Evolutionary conservation across 2,888 invertebrate genomes (phyloP), one percentile per base, ranked within the genome.

Genomic region (Ligdia adustata): DNA sequence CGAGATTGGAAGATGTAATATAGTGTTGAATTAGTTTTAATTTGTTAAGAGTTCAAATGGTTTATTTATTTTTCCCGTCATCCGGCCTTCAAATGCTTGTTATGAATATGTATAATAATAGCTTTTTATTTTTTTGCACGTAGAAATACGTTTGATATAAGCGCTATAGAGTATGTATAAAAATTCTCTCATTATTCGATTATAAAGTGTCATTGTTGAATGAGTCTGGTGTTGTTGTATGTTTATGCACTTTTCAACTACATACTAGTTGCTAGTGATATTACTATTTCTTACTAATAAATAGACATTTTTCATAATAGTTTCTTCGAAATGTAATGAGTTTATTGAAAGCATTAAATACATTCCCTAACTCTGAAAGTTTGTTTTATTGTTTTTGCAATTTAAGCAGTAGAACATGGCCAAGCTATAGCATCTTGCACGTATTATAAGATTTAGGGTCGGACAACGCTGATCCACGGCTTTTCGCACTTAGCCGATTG

Each of bases 21-120:
- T 73, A 72, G 62, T 60, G 66, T 70, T 69, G 62, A 60, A 61
- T 66, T 70, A 71, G 66, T 68, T 63, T 22, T 67, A 61, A 61
- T 66, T 66, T 69, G 61, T 69, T 72, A 60, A 51, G 57, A 60
- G 44, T 58, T 44, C 52, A 56, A 57, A 52, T 35, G 27, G 43
- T 62, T 65, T 66, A 69, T 72, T 72, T 74, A 72, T 67, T 67
- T 61, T 46, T 62, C 44, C 39, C 40, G 35, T 55, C 54, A 51
- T 22, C 33, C 22, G 31, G n/a, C n/a, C n/a, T n/a, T n/a, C n/a
- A n/a, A n/a, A n/a, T n/a, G n/a, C n/a, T 14, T 35, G 12, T 33
- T 11, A 11, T 16, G 12, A 12, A 4, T 12, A 34, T 11, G n/a
- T 7, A 9, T 18, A 9, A 7, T 3, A 32, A 9, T 29, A 28